Evolutionary conservation across 2,888 invertebrate species (phyloP), one percentile per base, ranked within the genome.

Genomic region (Athalia circularis): DNA sequence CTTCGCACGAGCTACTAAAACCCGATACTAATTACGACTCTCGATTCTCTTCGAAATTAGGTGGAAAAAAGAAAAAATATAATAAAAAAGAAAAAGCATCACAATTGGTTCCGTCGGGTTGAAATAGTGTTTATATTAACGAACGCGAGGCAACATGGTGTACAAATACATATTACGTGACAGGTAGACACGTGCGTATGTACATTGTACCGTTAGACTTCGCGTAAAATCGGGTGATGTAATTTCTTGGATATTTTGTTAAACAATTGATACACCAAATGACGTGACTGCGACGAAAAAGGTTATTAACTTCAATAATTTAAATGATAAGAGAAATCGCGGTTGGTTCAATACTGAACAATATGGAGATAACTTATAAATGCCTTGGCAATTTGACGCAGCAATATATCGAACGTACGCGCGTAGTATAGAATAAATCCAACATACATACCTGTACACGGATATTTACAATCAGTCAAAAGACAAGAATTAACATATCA

Each of bases 241-340:
- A 72, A 72, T 45, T 59, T 43, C n/a, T 7, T 13, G 43, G n/a
- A 59, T 57, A 72, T 57, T 75, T 65, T 72, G 15, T 50, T 5
- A 50, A 62, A 50, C 75, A 62, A 62, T 75, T 62, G 47, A 62
- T 29, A 57, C 29, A 29, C 62, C 11, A 0, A n/a, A 48, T 75
- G 9, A 75, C 75, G 75, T 75, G 62, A 75, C 43, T 47, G 59
- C 47, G 5, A 75, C 75, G 45, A 29, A 62, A 9, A 50, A 47
- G 47, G 43, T 9, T 15, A 9, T 62, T 59, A 57, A 59, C 57
- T 59, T 13, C 57, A 45, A 59, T 72, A 8, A 72, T 72, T 72
- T 47, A 47, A 59, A 72, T 59, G 59, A n/a, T 45, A 72, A 72
- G 13, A 47, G 47, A 72, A 29, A 4, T 59, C 57, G 29, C 29